Evolutionary conservation across 2,888 invertebrate species (phyloP), one percentile per base, ranked within the genome.

Genomic region (Eristalis intricaria): DNA sequence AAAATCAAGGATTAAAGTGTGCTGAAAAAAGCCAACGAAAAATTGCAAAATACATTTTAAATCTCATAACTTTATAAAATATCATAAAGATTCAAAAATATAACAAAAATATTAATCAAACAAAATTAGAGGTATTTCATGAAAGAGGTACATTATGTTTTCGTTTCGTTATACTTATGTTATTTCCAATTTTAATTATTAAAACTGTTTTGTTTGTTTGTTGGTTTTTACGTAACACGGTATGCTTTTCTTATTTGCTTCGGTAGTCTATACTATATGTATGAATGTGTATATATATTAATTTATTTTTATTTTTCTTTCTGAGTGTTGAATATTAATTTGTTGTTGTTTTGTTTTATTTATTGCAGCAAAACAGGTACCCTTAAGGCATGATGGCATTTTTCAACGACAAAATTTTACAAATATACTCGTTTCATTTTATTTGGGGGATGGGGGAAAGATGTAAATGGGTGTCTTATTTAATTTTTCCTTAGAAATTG

Each of bases 331-430:
- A 75, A 76, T 77, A 83, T 77, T 71, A 43, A 50, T 76, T 76
- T 82, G 70, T 82, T 79, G 78, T 73, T 75, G 69, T 81, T 81
- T 64, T 35, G 26, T 71, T 71, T 40, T 71, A 23, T 71, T 71
- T 76, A 77, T 83, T 83, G 79, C 83, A 71, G 78, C 83, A 83
- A 85, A 84, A 89, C 89, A 89, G 89, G 89, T 89, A 89, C 89
- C 88, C 83, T 86, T 86, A 89, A 89, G 89, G 89, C 89, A 89
- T 89, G 86, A 77, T 84, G 86, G 86, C 85, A 78, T 83, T 82
- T 79, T 86, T 83, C 73, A 82, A 74, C 76, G 75, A 76, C 82
- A 74, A 78, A 69, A 74, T 84, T 78, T 84, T 78, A 78, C 78
- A 84, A 84, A 78, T 78, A 73, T 84, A 78, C 69, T 73, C 58